These are phyloP conservation scores for Platichthys flesus DNA, from an alignment of 2,113 vertebrate genomes.

Conservation along the genomic window DNA sequence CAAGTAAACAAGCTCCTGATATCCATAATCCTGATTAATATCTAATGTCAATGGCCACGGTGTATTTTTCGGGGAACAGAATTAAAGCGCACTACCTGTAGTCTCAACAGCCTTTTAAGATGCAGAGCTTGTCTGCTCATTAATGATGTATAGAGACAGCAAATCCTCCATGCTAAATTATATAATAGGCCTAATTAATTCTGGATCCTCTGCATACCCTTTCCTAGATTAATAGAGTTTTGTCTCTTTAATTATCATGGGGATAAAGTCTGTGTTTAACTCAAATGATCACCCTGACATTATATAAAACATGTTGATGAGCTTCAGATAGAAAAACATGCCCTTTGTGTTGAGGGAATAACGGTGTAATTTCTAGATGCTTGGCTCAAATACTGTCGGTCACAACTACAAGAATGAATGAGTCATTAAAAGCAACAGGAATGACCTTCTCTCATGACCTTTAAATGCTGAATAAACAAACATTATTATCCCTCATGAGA, in stretches of 20 bases:
- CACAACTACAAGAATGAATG: constrained; percentile 10
- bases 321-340: constrained; percentile 1
- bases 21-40: constrained; percentile 50
- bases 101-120: constrained; percentile 34
- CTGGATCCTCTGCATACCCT: constrained; percentile 29
- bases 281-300: constrained; percentile 29
- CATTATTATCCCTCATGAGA: constrained; percentile 3
- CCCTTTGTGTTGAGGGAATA: neutral
- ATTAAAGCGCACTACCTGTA: constrained; percentile 16
- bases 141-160: constrained; percentile 40
- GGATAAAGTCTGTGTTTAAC: constrained; percentile 35
- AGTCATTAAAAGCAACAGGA: constrained; percentile 24
- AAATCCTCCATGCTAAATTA: constrained; percentile 54
- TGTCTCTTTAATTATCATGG: constrained; percentile 21
- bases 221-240: constrained; percentile 24
- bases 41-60: constrained; percentile 4
- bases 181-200: constrained; percentile 43
- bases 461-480: constrained; percentile 36
- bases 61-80: constrained; percentile 44
- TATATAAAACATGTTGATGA: constrained; percentile 19
- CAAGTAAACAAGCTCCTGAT: constrained; percentile 14
- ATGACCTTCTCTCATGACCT: constrained; percentile 45
- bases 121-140: constrained; percentile 39
- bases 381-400: constrained; percentile 6
- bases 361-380: constrained; percentile 14